phyloP scores from a whole-genome alignment of 2,113 vertebrate genomes.

The Ciconia maguari region DNA sequence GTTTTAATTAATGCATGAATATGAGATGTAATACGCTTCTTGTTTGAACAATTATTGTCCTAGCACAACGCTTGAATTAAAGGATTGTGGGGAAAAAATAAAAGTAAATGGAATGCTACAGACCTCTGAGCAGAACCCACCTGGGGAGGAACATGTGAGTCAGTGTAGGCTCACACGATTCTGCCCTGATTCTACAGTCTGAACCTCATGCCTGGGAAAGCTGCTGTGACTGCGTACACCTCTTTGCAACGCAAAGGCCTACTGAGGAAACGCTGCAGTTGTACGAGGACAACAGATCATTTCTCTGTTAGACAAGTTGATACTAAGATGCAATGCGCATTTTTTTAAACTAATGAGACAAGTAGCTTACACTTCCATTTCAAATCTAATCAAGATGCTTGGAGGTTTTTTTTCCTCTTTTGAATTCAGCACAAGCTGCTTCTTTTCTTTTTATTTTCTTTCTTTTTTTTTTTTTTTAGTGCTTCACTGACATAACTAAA shows the following conservation, averaged over 20 bases:
- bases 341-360: not conserved
- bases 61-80: conserved; percentile 43
- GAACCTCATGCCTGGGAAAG: not conserved
- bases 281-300: not conserved
- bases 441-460: not conserved
- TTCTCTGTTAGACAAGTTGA: not conserved
- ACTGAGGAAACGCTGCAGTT: not conserved
- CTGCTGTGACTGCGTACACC: not conserved
- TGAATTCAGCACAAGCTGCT: not conserved
- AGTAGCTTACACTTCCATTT: not conserved
- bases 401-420: not conserved
- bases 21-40: conserved; percentile 18
- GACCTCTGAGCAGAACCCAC: not conserved
- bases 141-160: not conserved
- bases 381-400: not conserved
- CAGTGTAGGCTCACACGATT: not conserved
- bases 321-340: not conserved
- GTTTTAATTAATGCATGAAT: conserved; percentile 60
- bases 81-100: not conserved
- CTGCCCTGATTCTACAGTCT: not conserved
- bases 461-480: not conserved
- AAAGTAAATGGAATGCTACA: not conserved
- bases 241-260: not conserved
- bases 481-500: not conserved
- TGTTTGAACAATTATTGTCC: conserved; percentile 39